These are phyloP conservation scores for Iselma pallidipennis DNA, from an alignment of 2,888 invertebrate genomes.

Conservation along the genomic window DNA sequence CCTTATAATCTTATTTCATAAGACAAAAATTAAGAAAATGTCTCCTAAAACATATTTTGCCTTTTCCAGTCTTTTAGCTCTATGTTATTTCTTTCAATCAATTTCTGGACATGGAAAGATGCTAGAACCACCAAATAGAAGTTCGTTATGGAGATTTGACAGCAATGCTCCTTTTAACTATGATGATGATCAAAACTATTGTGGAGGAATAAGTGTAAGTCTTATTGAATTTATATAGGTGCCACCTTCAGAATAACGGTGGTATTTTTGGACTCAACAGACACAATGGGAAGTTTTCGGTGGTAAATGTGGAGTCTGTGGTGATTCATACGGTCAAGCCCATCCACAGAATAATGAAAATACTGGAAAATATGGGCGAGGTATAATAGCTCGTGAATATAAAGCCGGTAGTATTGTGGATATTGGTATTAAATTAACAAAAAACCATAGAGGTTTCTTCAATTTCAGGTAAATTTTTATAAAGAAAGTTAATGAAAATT, in stretches of 20 bases:
- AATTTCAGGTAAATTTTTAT: conserved; percentile 38
- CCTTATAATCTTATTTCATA: no score
- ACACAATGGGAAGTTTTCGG: conserved; percentile 55
- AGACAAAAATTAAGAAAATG: neutral
- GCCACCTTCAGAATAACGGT: no score
- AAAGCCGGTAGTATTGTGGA: conserved; percentile 40
- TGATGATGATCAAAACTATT: conserved; percentile 57
- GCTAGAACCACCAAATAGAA: conserved; percentile 57
- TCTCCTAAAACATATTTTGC: neutral
- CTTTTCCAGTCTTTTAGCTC: no score
- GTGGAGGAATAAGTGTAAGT: conserved; percentile 55
- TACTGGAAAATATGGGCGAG: conserved; percentile 59
- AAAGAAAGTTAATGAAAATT: neutral
- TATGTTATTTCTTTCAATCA: neutral
- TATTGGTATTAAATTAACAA: conserved; percentile 45
- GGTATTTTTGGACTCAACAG: no score
- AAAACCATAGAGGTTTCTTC: conserved; percentile 52
- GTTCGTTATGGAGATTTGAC: conserved; percentile 57
- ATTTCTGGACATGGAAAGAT: conserved; percentile 57
- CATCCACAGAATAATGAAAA: conserved; percentile 60
- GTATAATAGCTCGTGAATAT: conserved; percentile 56
- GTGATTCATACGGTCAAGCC: conserved; percentile 56
- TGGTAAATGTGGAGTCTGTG: conserved; percentile 62
- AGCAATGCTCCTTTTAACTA: conserved; percentile 55
- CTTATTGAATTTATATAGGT: conserved; percentile 37